phyloP scores from a whole-genome alignment of 2,888 invertebrate genomes.

The Hydroisotoma schaefferi region DNA sequence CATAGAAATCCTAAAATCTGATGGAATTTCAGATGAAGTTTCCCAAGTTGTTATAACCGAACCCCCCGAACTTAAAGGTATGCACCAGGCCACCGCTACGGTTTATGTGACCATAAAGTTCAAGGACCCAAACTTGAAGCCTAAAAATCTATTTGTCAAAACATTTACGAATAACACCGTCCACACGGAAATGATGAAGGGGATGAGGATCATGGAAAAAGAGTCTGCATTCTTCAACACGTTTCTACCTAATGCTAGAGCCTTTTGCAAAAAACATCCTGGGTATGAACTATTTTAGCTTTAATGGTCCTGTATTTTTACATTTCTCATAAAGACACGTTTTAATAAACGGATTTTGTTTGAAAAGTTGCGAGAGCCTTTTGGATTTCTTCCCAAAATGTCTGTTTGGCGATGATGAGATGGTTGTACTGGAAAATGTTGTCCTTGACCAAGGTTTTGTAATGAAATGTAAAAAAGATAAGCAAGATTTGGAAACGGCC shows the following conservation, averaged over 20 bases:
- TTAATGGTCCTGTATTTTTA: too few species aligned
- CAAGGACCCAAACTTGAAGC: background rate
- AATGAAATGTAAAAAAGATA: slow-evolving; percentile 12
- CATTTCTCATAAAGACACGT: background rate
- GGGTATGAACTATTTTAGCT: background rate
- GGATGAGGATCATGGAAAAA: slow-evolving; percentile 6
- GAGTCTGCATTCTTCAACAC: slow-evolving; percentile 5
- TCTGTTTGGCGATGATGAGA: slow-evolving; percentile 22
- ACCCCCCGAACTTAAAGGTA: slow-evolving; percentile 10
- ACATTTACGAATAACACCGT: background rate
- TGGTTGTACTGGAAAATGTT: slow-evolving; percentile 31
- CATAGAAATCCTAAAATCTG: slow-evolving; percentile 17
- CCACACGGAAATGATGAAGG: background rate
- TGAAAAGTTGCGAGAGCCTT: slow-evolving; percentile 2
- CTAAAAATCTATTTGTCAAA: slow-evolving; percentile 15
- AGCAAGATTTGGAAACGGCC: slow-evolving; percentile 26
- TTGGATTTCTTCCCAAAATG: slow-evolving; percentile 28
- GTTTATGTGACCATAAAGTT: slow-evolving; percentile 11
- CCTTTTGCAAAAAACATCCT: slow-evolving; percentile 6
- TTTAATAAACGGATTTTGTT: background rate
- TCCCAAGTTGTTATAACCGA: background rate
- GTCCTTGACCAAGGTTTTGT: slow-evolving; percentile 13
- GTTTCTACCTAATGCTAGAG: slow-evolving; percentile 3
- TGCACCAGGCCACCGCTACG: slow-evolving; percentile 8
- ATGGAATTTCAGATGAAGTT: slow-evolving; percentile 18